These are phyloP conservation scores for Botia almorhae DNA, from an alignment of 2,797 vertebrate genomes.

Conservation along the genomic window DNA sequence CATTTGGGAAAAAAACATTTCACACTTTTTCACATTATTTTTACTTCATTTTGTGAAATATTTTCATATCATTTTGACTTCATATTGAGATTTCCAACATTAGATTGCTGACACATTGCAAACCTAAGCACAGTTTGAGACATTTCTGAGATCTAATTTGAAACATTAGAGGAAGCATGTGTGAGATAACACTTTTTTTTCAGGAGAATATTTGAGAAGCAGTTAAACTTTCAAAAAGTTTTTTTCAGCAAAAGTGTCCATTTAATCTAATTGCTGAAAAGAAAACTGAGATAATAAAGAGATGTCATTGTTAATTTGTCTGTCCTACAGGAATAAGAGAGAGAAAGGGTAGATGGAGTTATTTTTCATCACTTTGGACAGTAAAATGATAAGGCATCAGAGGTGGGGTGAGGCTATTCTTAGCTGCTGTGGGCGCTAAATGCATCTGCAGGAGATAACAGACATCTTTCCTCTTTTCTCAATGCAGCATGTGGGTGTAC, in stretches of 20 bases:
- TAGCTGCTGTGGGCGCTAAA: slow-evolving; percentile 55
- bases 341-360: slow-evolving; percentile 1
- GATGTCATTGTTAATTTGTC: neutral
- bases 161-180: neutral
- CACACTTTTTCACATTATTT: too few species aligned
- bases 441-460: slow-evolving; percentile 55
- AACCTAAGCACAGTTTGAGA: too few species aligned
- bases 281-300: slow-evolving; percentile 16
- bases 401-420: slow-evolving; percentile 56
- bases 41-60: too few species aligned
- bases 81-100: too few species aligned
- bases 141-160: neutral
- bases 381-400: slow-evolving; percentile 57
- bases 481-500: slow-evolving; percentile 57
- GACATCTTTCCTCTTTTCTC: slow-evolving; percentile 45
- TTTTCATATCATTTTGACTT: too few species aligned
- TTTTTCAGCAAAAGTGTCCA: neutral
- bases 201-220: neutral
- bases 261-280: neutral
- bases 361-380: slow-evolving; percentile 35
- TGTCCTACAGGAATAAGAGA: neutral
- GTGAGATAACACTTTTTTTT: neutral
- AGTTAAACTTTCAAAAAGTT: neutral
- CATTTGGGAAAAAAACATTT: neutral
- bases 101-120: too few species aligned